Base-by-base conservation (phyloP, 2,797 vertebrate species). In the Trachurus trachurus region DNA sequence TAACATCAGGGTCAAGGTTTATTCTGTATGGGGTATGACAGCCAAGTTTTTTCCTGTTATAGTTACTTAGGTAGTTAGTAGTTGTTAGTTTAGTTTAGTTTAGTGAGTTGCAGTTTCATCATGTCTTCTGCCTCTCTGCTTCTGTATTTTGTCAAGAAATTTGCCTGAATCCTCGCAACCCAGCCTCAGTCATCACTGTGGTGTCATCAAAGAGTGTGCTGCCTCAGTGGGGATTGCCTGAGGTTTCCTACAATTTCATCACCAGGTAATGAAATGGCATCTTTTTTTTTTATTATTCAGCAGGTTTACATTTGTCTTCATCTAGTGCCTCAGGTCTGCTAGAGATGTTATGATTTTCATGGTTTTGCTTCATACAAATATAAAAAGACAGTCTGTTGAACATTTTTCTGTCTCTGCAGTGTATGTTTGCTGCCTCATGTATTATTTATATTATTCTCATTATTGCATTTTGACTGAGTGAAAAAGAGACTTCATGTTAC, bases 211-310 rank as follows among this genome's bases (percentile, higher is more conserved):
- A 95, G 81, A 93, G 92, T 37, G 94, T 98, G n/a, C 96, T 94
- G 37, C 91, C 95, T 52, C 96, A 97, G 74, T 98, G 97, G 97
- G 92, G 89, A 34, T 88, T 99, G 82, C 97, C 98, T 39, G 95
- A 96, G 15, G 95, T 98, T 78, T 93, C 90, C 86, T 96, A 97
- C 40, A 92, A 84, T 12, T 99, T 99, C 90, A 88, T 87, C 77
- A 94, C 93, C 78, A 97, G 97, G 97, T 98, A 93, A 87, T 84
- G 37, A 63, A 53, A 3, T 19, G 0, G 15, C n/a, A 44, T 65
- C 34, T 8, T 1, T 16, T 66, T 8, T 1, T 16, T 64, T 37
- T 19, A 3, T 42, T 50, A 12, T 50, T 60, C 9, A 29, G 49
- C 31, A 11, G 34, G 7, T 37, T n/a, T 29, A 29, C 17, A 17